Base-by-base conservation (phyloP, 1,140 invertebrate genomes). In the Alviniconcha marisindica region DNA sequence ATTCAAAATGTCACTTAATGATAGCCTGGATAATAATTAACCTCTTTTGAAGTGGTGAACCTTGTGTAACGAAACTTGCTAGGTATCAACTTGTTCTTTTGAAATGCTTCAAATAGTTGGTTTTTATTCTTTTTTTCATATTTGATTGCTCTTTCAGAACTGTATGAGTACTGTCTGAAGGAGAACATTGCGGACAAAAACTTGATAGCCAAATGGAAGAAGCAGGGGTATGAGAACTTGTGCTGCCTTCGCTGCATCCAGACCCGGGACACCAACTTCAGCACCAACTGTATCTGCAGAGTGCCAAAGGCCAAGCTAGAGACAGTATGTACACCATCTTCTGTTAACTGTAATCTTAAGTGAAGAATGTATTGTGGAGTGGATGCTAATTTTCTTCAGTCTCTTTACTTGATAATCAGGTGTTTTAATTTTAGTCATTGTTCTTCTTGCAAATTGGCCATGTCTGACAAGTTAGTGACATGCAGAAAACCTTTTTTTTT, bases 201-300 rank as follows among this genome's bases (percentile, higher is more conserved):
- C 92, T 94, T 99, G 1, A 99, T 99, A 89, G 99, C 99, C 0
- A 99, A 99, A 92, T 99, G 99, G 99, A 99, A 99, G 92, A 99
- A 99, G 93, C 97, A 98, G 87, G 99, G 99, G 0, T 99, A 99
- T 94, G 99, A 99, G 94, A 99, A 99, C 92, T 94, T 99, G 7
- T 99, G 99, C 91, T 99, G 99, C 93, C 94, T 99, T n/a, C 94
- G 98, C 18, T 99, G 99, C 92, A 99, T 99, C 90, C 99, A 99
- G 91, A 97, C 97, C 0, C 95, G 98, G 90, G 98, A 99, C 90
- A 99, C 99, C 2, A 99, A 99, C 94, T 99, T 99, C 94, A 98
- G 97, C 1, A 99, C 99, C 0, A 99, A 99, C 93, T 99, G 99
- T 91, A 99, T 99, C 85, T 99, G 99, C 92, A 94, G 99, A 85